Conservation (phyloP, 2,113 vertebrate species). For the Junco hyemalis region DNA sequence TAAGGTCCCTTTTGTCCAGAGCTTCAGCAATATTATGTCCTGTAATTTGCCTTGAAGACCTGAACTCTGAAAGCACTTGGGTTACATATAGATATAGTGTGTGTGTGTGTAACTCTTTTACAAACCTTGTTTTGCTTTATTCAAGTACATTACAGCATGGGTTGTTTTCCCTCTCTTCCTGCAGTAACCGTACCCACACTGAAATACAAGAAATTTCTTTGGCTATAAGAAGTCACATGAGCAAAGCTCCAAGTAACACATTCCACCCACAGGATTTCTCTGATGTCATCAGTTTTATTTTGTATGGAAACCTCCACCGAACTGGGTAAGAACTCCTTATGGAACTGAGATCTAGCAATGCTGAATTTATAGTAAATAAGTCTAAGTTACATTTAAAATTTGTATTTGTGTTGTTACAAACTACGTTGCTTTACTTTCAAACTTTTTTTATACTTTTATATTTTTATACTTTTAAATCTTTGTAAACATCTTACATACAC, state of each 20-base stretch:
- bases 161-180: background rate
- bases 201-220: slow-evolving; percentile 94
- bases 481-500: background rate
- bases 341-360: background rate
- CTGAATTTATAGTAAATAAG: background rate
- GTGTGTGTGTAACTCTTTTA: background rate
- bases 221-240: slow-evolving; percentile 93
- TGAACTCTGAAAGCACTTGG: background rate
- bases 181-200: slow-evolving; percentile 88
- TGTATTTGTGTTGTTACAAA: background rate
- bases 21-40: background rate
- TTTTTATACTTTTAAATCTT: background rate
- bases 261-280: slow-evolving; percentile 99
- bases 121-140: background rate
- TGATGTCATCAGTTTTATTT: slow-evolving; percentile 97
- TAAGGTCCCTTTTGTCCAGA: background rate
- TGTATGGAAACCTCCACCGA: slow-evolving; percentile 93
- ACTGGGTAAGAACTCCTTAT: slow-evolving; percentile 82
- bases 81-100: rapidly evolving
- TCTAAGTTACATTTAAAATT: background rate
- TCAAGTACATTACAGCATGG: background rate
- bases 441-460: background rate
- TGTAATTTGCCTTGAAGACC: background rate
- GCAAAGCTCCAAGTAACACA: slow-evolving; percentile 91
- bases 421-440: background rate